phyloP scores from a whole-genome alignment of 2,888 invertebrate species.

The Yponomeuta sedellus region DNA sequence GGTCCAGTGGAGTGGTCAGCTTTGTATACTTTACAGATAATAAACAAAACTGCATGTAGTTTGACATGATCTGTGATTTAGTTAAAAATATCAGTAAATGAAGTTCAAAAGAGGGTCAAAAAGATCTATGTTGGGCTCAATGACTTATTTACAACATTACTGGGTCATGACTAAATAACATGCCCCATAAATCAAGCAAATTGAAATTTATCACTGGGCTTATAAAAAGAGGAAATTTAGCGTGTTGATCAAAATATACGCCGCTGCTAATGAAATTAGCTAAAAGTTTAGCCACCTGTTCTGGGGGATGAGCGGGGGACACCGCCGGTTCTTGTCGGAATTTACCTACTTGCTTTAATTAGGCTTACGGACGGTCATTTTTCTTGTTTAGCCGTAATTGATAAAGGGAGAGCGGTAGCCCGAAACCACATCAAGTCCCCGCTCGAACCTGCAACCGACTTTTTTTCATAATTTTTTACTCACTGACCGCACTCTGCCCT shows the following conservation, averaged over 20 bases:
- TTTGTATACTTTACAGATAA: neutral
- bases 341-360: constrained; percentile 62
- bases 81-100: neutral
- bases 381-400: constrained; percentile 74
- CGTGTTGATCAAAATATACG: constrained; percentile 60
- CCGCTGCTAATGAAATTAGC: constrained; percentile 55
- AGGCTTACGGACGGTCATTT: constrained; percentile 66
- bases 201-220: constrained; percentile 36
- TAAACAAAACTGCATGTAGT: neutral
- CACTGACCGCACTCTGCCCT: constrained; percentile 20
- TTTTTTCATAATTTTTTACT: constrained; percentile 24
- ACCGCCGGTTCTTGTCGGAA: constrained; percentile 15
- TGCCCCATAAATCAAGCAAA: constrained; percentile 22
- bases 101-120: neutral
- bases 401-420: constrained; percentile 53
- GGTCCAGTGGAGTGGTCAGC: constrained; percentile 50
- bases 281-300: constrained; percentile 65
- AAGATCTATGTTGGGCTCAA: neutral
- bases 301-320: constrained; percentile 34
- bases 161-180: constrained; percentile 5
- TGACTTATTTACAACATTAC: neutral
- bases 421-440: constrained; percentile 41
- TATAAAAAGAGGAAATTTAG: constrained; percentile 38
- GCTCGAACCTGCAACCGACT: constrained; percentile 29
- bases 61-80: neutral